Evolutionary conservation across 2,888 invertebrate genomes (phyloP).

Genomic region (Bimastos eiseni): DNA sequence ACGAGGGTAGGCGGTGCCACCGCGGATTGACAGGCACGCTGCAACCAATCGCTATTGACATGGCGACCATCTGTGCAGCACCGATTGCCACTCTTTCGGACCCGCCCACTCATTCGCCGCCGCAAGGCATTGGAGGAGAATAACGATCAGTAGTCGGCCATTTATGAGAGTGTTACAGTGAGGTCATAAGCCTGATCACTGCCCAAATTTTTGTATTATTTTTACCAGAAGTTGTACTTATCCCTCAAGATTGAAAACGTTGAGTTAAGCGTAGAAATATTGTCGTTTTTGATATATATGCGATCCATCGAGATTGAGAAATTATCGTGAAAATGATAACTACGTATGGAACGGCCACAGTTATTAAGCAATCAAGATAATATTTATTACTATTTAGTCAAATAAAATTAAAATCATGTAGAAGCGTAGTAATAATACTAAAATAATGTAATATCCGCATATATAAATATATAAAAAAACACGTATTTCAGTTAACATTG

Average conservation of each 20-base stretch:
- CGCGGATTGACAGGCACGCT: neutral
- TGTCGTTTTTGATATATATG: neutral
- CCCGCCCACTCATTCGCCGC: neutral
- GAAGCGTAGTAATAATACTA: too few relatives aligned
- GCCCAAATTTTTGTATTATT: neutral
- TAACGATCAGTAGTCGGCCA: neutral
- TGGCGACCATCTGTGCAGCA: neutral
- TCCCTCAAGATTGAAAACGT: neutral
- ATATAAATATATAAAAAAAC: too few relatives aligned
- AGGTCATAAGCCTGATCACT: neutral
- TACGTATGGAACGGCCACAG: neutral
- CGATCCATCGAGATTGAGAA: too few relatives aligned
- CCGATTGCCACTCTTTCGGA: neutral
- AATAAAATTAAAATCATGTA: too few relatives aligned
- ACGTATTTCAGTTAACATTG: too few relatives aligned
- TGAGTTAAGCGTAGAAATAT: neutral
- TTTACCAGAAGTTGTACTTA: neutral
- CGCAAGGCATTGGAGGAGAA: constrained; percentile 13
- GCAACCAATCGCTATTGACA: neutral
- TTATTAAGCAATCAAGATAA: neutral
- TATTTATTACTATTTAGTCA: neutral
- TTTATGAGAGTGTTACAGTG: neutral
- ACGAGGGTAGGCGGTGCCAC: neutral
- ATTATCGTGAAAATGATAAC: too few relatives aligned
- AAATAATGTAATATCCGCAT: too few relatives aligned